phyloP scores from a whole-genome alignment of 2,113 vertebrate genomes.

The Sarotherodon lohbergeri region DNA sequence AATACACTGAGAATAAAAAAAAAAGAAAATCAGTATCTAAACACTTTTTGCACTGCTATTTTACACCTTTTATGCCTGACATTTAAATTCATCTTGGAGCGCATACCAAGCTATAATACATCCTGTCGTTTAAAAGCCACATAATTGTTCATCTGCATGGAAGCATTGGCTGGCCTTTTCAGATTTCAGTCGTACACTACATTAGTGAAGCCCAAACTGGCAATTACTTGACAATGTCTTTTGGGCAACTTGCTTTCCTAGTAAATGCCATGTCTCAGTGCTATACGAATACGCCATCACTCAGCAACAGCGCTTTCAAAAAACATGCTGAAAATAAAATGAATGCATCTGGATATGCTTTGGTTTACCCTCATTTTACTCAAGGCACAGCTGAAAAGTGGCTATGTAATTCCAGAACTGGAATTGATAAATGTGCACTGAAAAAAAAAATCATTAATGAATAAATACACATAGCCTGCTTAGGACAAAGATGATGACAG shows the following conservation, averaged over 20 bases:
- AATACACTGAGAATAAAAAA: neutral
- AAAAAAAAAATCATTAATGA: neutral
- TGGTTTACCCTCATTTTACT: neutral
- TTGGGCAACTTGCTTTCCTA: conserved; percentile 59
- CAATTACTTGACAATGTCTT: conserved; percentile 73
- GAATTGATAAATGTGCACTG: neutral
- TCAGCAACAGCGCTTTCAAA: conserved; percentile 37
- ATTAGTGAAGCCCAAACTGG: conserved; percentile 74
- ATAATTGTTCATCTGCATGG: conserved; percentile 77
- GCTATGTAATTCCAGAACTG: neutral
- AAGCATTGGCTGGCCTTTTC: conserved; percentile 73
- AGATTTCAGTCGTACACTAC: conserved; percentile 68
- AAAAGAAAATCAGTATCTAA: neutral
- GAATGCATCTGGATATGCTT: conserved; percentile 3
- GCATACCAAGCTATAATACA: conserved; percentile 65
- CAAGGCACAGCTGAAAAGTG: neutral
- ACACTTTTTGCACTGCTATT: conserved; percentile 37
- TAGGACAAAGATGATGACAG: neutral
- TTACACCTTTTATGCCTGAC: conserved; percentile 64
- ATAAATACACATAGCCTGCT: neutral
- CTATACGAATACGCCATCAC: conserved; percentile 43
- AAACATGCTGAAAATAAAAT: conserved; percentile 1
- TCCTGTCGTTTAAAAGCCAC: conserved; percentile 65
- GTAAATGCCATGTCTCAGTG: conserved; percentile 66
- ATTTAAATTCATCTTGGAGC: conserved; percentile 70